Percentiles rank a stretch among this genome's conserved stretches.
Evolutionary conservation across 2,113 vertebrate species (phyloP).

Genomic region (Stigmatopora argus): DNA sequence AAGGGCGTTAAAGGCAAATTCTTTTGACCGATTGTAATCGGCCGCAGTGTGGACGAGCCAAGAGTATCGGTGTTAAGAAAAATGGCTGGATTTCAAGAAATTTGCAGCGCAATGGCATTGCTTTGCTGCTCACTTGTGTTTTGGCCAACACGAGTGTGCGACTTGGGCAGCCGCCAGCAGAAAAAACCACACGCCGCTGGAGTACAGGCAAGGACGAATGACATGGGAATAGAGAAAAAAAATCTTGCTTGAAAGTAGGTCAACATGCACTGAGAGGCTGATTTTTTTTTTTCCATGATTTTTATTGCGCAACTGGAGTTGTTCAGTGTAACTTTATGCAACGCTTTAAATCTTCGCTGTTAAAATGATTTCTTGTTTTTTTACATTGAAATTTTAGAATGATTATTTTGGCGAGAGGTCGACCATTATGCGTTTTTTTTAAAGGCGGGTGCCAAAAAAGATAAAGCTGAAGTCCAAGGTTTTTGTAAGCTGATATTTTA

Average conservation of each 20-base stretch:
- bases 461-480: too few species aligned
- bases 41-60: neutral
- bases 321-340: too few species aligned
- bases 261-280: constrained; percentile 18
- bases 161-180: constrained; percentile 13
- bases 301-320: neutral
- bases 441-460: too few species aligned
- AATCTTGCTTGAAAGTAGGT: constrained; percentile 21
- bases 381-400: too few species aligned
- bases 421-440: too few species aligned
- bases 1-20: too few species aligned
- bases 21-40: neutral
- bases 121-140: constrained; percentile 11
- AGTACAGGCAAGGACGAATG: constrained; percentile 10
- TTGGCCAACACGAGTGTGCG: neutral
- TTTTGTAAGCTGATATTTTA: too few species aligned
- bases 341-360: too few species aligned
- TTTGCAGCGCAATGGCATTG: constrained; percentile 4
- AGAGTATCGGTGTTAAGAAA: neutral
- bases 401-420: too few species aligned
- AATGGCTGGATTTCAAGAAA: neutral
- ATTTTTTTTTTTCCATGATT: constrained; percentile 13
- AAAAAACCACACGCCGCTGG: constrained; percentile 9
- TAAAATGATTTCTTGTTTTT: too few species aligned
- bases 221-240: constrained; percentile 11